A percentile compares a stretch with the other conserved stretches of the same genome.
These are phyloP conservation scores for Schizaphis graminum DNA, from an alignment of 2,888 invertebrate species.

Conservation along the genomic window DNA sequence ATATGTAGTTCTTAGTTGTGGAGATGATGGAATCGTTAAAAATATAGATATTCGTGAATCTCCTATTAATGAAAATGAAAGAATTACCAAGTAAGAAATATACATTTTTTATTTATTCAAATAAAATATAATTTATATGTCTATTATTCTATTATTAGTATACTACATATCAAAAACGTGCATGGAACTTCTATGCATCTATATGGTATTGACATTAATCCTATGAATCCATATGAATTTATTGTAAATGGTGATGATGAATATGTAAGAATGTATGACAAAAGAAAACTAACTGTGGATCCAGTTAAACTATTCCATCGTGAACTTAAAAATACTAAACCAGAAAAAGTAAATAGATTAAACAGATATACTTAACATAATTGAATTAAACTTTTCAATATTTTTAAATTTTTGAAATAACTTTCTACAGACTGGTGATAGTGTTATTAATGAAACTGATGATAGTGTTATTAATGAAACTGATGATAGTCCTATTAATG, in stretches of 20 bases:
- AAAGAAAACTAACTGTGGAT: conserved; percentile 70
- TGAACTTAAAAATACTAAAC: background rate
- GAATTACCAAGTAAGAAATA: conserved; percentile 48
- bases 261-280: conserved; percentile 83
- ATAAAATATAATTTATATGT: background rate
- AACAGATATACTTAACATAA: background rate
- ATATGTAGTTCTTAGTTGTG: conserved; percentile 83
- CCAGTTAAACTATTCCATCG: conserved; percentile 54
- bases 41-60: conserved; percentile 85
- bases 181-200: conserved; percentile 75
- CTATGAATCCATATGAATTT: conserved; percentile 82
- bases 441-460: background rate
- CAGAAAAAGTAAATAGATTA: conserved; percentile 20
- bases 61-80: conserved; percentile 70
- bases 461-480: background rate
- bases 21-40: conserved; percentile 88
- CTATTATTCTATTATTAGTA: conserved; percentile 26
- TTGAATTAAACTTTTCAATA: background rate
- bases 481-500: background rate
- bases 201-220: conserved; percentile 90
- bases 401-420: background rate
- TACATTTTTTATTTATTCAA: background rate
- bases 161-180: background rate
- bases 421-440: background rate
- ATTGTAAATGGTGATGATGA: conserved; percentile 87